Conservation (phyloP, 2,113 vertebrate species). For the Brachirus orientalis region DNA sequence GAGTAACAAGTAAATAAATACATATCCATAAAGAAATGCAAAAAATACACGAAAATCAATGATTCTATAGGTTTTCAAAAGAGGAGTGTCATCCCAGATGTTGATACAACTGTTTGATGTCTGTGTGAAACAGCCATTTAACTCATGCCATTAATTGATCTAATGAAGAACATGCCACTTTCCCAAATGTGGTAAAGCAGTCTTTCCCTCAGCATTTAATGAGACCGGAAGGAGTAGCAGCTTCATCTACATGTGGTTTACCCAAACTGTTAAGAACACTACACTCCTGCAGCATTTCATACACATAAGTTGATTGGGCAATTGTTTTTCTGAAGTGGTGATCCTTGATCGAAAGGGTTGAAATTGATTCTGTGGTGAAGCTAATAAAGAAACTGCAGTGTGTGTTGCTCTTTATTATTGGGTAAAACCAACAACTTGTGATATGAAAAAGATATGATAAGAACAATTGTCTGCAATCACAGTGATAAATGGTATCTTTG, state of each 20-base stretch:
- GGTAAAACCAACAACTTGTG: not conserved
- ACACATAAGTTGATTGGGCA: not conserved
- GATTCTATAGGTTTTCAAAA: not conserved
- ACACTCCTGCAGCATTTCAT: constrained; percentile 2
- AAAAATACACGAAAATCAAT: constrained; percentile 24
- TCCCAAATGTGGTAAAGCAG: constrained; percentile 21
- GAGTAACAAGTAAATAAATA: constrained; percentile 71
- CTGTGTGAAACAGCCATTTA: constrained; percentile 12
- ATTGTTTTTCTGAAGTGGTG: not conserved
- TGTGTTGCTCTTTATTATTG: constrained; percentile 15
- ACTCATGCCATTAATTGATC: not conserved
- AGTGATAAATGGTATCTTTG: constrained; percentile 49
- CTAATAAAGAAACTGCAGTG: not conserved
- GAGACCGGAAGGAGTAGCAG: constrained; percentile 17
- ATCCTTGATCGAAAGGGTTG: not conserved
- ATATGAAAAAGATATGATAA: constrained; percentile 2
- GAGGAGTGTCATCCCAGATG: constrained; percentile 35
- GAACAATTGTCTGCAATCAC: constrained; percentile 31
- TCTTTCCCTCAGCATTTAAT: constrained; percentile 7
- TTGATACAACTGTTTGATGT: constrained; percentile 24
- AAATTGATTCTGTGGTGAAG: not conserved
- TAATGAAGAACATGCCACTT: constrained; percentile 14
- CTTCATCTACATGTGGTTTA: constrained; percentile 19
- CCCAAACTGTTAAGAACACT: not conserved
- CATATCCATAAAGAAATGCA: constrained; percentile 52